phyloP scores from a whole-genome alignment of 2,888 invertebrate genomes.

The Zele albiditarsus region DNA sequence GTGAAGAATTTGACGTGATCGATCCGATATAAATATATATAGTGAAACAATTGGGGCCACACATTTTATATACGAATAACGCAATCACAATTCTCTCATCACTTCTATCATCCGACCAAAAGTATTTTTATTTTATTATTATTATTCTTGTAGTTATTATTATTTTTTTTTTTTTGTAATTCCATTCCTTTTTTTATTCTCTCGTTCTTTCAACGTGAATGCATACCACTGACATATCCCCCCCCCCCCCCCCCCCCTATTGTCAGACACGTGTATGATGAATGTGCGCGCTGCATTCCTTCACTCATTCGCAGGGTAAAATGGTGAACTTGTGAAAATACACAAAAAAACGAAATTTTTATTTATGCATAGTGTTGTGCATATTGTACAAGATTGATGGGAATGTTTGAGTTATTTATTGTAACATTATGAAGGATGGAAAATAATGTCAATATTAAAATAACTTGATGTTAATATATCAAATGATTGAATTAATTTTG shows the following conservation, averaged over 20 bases:
- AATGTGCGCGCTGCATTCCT: neutral
- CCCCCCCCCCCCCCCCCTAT: no score
- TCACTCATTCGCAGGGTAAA: neutral
- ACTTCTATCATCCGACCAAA: neutral
- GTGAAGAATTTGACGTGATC: conserved; percentile 30
- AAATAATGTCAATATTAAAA: no score
- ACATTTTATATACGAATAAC: neutral
- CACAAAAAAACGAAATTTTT: neutral
- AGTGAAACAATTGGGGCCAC: neutral
- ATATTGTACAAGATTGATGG: neutral
- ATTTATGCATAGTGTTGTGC: neutral
- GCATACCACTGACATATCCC: neutral
- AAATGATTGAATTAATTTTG: no score
- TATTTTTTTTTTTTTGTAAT: no score
- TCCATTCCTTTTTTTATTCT: neutral
- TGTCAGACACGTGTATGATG: neutral
- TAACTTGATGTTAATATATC: no score
- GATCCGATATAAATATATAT: conserved; percentile 29
- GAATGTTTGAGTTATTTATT: no score
- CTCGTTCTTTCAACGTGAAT: neutral
- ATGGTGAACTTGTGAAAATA: neutral
- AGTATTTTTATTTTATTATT: neutral
- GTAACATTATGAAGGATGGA: no score
- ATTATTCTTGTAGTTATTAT: no score
- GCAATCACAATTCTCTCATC: neutral